Percentiles rank a stretch among this genome's conserved stretches.
These are phyloP conservation scores for Byasa hedistus DNA, from an alignment of 2,888 invertebrate genomes.

Conservation along the genomic window DNA sequence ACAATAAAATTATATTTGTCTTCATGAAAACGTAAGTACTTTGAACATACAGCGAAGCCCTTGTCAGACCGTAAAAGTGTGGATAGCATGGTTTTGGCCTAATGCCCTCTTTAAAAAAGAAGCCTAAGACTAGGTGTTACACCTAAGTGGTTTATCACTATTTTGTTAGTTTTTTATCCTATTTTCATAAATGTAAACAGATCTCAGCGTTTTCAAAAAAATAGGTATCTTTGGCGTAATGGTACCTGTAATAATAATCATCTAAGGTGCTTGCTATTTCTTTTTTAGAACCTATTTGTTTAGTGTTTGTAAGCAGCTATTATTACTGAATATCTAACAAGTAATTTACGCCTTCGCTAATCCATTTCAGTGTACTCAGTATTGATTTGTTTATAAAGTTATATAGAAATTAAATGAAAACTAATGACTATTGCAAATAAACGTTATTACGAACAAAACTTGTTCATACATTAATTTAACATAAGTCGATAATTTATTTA, in stretches of 20 bases:
- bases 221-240: no score
- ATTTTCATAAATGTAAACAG: no score
- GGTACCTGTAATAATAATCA: no score
- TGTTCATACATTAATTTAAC: neutral
- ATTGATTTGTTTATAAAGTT: neutral
- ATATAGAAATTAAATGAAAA: neutral
- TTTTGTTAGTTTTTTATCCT: neutral
- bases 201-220: no score
- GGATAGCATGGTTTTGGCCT: neutral
- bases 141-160: neutral
- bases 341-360: no score
- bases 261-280: no score
- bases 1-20: neutral
- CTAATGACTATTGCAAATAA: no score
- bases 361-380: no score
- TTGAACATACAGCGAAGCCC: neutral
- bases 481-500: neutral
- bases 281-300: no score
- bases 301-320: no score
- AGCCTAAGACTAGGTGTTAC: neutral
- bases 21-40: neutral
- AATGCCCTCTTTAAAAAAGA: conserved; percentile 1
- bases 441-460: neutral
- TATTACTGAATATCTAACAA: no score
- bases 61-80: neutral